Evolutionary conservation across 2,113 vertebrate species (phyloP).

Genomic region (Puntigrus tetrazona): DNA sequence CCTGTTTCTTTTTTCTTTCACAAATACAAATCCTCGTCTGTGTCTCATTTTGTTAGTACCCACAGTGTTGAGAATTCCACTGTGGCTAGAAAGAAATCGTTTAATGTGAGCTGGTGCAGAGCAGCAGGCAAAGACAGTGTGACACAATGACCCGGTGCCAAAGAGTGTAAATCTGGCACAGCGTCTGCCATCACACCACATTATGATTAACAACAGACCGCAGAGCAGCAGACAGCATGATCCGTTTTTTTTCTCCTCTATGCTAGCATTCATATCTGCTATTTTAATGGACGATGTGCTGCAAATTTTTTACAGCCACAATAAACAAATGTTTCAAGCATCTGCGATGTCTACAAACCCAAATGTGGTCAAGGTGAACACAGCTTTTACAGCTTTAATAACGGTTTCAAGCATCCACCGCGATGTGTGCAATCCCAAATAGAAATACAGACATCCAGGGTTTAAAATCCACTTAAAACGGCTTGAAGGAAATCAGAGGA

Average conservation of each 20-base stretch:
- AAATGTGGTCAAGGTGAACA: background rate
- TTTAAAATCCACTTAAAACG: conserved; percentile 34
- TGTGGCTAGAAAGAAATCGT: conserved; percentile 62
- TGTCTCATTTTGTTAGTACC: conserved; percentile 51
- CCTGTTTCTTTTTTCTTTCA: background rate
- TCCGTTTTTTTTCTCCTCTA: conserved; percentile 22
- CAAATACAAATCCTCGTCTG: background rate
- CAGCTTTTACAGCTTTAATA: background rate
- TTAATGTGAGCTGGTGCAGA: conserved; percentile 54
- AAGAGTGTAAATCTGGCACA: conserved; percentile 55
- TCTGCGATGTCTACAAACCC: background rate
- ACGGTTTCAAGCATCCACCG: background rate
- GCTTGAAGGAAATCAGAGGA: conserved; percentile 46
- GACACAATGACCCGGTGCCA: conserved; percentile 49
- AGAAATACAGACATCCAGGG: conserved; percentile 7
- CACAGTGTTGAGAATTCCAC: conserved; percentile 65
- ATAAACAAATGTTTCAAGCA: background rate
- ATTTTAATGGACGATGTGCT: conserved; percentile 25
- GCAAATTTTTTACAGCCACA: conserved; percentile 33
- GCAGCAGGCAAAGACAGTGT: conserved; percentile 56
- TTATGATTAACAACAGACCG: conserved; percentile 50
- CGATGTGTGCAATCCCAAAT: background rate
- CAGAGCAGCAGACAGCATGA: conserved; percentile 46
- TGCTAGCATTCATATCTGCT: conserved; percentile 36
- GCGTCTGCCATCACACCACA: conserved; percentile 40